Evolutionary conservation across 2,797 vertebrate species (phyloP).

Genomic region (Etheostoma perlongum): DNA sequence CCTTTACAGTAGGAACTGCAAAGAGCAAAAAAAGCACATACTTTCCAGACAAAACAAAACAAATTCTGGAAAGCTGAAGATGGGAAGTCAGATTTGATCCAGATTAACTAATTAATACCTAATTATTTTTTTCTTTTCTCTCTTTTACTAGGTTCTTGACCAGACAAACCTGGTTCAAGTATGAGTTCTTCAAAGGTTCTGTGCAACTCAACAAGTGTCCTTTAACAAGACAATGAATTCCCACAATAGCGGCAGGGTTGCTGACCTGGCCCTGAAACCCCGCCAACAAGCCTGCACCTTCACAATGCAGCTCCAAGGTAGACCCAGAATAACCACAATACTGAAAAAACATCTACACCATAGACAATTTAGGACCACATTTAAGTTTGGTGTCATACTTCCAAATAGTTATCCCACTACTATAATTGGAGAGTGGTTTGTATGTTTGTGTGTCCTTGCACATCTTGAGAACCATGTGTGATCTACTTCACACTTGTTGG

Average conservation of each 20-base stretch:
- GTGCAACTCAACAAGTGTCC: constrained; percentile 43
- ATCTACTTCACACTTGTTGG: too few relatives aligned
- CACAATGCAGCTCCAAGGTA: constrained; percentile 6
- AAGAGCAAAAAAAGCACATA: constrained; percentile 27
- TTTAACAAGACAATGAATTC: constrained; percentile 50
- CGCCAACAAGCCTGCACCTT: constrained; percentile 32
- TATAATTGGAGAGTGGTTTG: too few relatives aligned
- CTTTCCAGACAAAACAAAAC: not conserved
- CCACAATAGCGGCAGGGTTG: constrained; percentile 49
- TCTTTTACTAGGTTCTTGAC: not conserved
- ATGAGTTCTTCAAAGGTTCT: constrained; percentile 31
- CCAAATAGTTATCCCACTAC: not conserved
- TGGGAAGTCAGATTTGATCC: not conserved
- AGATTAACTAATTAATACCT: not conserved
- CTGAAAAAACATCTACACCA: not conserved
- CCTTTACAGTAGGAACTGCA: constrained; percentile 39
- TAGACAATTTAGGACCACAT: not conserved
- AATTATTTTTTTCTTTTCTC: not conserved
- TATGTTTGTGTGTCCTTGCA: too few relatives aligned
- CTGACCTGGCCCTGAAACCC: constrained; percentile 44
- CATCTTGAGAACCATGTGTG: too few relatives aligned
- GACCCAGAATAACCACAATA: not conserved
- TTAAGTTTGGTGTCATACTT: not conserved
- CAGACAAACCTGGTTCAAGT: constrained; percentile 31
- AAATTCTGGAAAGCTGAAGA: not conserved